These are phyloP conservation scores for Paedocypris micromegethes DNA, from an alignment of 2,797 vertebrate genomes.

Conservation along the genomic window DNA sequence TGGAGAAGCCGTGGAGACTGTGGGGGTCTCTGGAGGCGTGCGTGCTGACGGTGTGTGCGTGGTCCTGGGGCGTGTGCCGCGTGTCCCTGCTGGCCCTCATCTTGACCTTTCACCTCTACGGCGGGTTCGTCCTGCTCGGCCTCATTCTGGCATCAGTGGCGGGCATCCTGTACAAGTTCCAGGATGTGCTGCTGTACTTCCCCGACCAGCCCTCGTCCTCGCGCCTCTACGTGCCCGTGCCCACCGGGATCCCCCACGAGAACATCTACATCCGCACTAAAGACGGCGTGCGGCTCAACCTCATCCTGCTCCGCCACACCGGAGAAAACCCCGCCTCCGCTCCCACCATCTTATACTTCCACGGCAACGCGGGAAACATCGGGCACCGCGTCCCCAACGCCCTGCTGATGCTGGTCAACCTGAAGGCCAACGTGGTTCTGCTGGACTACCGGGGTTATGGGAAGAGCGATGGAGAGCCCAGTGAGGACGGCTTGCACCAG, in stretches of 20 bases:
- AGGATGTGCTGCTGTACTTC: constrained; percentile 96
- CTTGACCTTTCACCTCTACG: constrained; percentile 94
- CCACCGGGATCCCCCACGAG: constrained; percentile 93
- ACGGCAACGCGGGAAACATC: constrained; percentile 95
- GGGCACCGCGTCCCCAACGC: constrained; percentile 95
- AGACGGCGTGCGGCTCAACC: constrained; percentile 91
- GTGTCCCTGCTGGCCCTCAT: constrained; percentile 94
- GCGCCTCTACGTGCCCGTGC: constrained; percentile 94
- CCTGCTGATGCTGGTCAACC: constrained; percentile 94
- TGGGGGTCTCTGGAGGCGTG: constrained; percentile 85
- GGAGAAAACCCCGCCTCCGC: constrained; percentile 80
- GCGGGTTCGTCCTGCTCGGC: constrained; percentile 84
- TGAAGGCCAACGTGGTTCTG: constrained; percentile 91
- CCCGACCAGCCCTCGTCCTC: constrained; percentile 97
- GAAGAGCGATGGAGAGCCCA: constrained; percentile 94
- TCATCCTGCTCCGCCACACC: constrained; percentile 90
- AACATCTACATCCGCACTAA: constrained; percentile 93
- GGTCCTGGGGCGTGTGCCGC: constrained; percentile 93
- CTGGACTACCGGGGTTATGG: constrained; percentile 97
- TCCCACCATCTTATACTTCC: constrained; percentile 96
- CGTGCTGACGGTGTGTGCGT: constrained; percentile 81
- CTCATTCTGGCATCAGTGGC: constrained; percentile 90
- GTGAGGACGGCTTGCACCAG: constrained; percentile 87
- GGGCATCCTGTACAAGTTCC: constrained; percentile 94
- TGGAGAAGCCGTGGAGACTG: constrained; percentile 97